Conservation (phyloP, 2,113 vertebrate species). For the Willisornis vidua region DNA sequence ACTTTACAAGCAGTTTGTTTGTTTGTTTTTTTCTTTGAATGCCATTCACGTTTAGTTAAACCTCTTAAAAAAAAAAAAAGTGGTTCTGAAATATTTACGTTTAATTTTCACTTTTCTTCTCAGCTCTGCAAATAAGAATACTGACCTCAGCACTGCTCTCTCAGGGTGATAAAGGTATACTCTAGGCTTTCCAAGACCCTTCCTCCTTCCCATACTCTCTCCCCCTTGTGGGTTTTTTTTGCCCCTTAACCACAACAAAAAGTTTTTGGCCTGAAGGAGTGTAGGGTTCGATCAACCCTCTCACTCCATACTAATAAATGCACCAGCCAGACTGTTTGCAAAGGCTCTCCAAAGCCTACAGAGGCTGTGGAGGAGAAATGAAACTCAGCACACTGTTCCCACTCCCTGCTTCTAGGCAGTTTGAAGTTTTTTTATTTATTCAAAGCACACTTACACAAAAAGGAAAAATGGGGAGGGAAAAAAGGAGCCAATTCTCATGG, state of each 20-base stretch:
- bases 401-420: neutral
- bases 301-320: conserved; percentile 47
- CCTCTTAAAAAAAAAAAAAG: conserved; percentile 22
- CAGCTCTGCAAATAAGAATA: conserved; percentile 6
- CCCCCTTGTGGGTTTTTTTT: neutral
- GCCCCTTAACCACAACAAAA: conserved; percentile 32
- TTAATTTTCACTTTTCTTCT: conserved; percentile 41
- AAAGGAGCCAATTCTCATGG: neutral
- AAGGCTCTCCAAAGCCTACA: conserved; percentile 58
- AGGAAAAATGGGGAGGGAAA: neutral
- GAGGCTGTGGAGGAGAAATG: conserved; percentile 54
- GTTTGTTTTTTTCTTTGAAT: neutral
- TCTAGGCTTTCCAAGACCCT: neutral
- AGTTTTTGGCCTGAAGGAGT: conserved; percentile 46
- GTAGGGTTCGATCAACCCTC: neutral
- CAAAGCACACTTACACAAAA: neutral
- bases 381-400: conserved; percentile 28
- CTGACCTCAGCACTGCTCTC: neutral
- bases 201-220: neutral
- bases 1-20: neutral
- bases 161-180: neutral
- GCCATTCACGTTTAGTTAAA: neutral
- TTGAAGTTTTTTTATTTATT: neutral
- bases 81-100: neutral
- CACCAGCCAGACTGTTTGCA: conserved; percentile 52